A percentile compares a stretch with the other conserved stretches of the same genome.
Evolutionary conservation across 2,888 invertebrate species (phyloP).

Genomic region (Acleris holmiana): DNA sequence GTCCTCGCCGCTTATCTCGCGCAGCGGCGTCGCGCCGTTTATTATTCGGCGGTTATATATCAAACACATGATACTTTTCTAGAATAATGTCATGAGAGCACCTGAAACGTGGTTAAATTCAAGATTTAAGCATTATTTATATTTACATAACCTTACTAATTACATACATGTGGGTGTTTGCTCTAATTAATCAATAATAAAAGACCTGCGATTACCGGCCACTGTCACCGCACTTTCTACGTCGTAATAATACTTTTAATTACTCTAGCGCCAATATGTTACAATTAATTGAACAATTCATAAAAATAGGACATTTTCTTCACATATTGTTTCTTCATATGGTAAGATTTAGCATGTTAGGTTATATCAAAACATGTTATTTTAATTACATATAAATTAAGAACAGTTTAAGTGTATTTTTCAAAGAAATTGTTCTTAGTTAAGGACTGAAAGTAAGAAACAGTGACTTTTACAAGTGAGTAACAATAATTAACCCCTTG

Average conservation of each 20-base stretch:
- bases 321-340: no score
- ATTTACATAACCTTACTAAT: slow-evolving; percentile 35
- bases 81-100: neutral
- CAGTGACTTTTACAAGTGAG: no score
- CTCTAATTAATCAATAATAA: neutral
- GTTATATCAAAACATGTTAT: no score
- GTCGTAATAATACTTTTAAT: neutral
- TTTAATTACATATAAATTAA: no score
- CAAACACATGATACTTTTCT: neutral
- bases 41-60: slow-evolving; percentile 11
- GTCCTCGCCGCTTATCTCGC: slow-evolving; percentile 27
- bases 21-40: slow-evolving; percentile 7
- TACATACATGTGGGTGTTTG: slow-evolving; percentile 27
- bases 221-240: neutral
- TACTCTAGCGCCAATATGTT: neutral
- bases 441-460: no score
- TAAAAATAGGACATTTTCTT: no score
- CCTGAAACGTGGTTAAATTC: neutral
- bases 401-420: no score
- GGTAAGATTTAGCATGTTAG: no score
- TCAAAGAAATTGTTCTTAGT: no score
- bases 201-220: neutral
- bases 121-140: slow-evolving; percentile 21
- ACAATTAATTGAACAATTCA: no score
- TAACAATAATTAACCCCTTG: no score